These are phyloP conservation scores for Leucoraja ocellata DNA, from an alignment of 2,797 vertebrate species.

Conservation along the genomic window DNA sequence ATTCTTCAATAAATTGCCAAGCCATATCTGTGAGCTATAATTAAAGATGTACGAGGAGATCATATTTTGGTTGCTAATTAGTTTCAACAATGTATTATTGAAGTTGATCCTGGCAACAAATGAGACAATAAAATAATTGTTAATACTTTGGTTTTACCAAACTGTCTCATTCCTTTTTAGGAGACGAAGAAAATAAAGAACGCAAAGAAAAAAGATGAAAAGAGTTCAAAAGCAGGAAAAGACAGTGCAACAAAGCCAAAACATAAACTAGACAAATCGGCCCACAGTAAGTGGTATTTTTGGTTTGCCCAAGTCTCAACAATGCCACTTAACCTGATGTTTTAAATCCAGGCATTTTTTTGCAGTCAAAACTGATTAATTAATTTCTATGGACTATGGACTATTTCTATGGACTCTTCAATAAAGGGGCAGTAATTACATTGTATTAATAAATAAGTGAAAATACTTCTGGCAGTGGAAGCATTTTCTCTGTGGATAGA, in stretches of 20 bases:
- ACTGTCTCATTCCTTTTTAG: conserved; percentile 40
- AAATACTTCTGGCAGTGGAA: not conserved
- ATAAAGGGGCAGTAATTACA: not conserved
- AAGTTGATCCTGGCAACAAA: not conserved
- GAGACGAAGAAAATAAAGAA: conserved; percentile 49
- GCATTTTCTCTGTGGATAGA: not conserved
- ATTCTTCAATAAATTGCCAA: not conserved
- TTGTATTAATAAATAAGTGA: not conserved
- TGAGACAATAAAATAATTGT: not conserved
- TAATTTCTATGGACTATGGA: not conserved
- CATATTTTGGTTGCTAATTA: not conserved
- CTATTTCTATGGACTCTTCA: not conserved
- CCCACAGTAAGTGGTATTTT: conserved; percentile 39
- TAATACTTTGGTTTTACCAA: not conserved
- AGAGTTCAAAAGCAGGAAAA: conserved; percentile 46
- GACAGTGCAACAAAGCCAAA: conserved; percentile 43
- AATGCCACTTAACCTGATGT: not conserved
- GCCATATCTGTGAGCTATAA: not conserved
- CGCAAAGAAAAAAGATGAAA: conserved; percentile 48
- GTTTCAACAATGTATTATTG: not conserved
- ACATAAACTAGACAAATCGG: conserved; percentile 45
- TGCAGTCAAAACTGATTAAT: not conserved
- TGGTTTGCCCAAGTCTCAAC: not conserved
- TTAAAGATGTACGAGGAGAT: not conserved
- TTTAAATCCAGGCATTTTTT: not conserved